Base-by-base conservation (phyloP, 2,113 vertebrate species). In the Cephalopterus ornatus region DNA sequence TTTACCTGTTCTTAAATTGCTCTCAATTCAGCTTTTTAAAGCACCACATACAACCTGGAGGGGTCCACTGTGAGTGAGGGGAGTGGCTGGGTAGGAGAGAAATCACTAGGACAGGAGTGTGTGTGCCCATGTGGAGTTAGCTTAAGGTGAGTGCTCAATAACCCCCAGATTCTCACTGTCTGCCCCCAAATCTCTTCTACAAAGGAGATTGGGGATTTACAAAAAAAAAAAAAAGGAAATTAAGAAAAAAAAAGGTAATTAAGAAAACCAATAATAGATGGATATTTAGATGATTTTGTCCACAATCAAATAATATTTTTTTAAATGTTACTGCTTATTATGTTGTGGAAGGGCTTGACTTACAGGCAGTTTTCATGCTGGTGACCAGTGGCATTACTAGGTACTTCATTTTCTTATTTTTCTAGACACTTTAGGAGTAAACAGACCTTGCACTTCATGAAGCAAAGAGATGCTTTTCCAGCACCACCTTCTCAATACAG, bases 1-100 rank as follows among this genome's bases (percentile, higher is more conserved):
- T 88, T 85, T 93, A 92, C 79, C 92, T 96, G 92, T 65, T 84
- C 23, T 74, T 44, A 32, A 86, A 61, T n/a, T 55, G 77, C 12
- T 93, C 66, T 86, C 33, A 35, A 5, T 71, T 72, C 62, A 82
- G 22, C 30, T 56, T 72, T 81, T 86, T 80, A 5, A 84, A 87
- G 35, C 56, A 67, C 33, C 50, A 1, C 18, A 13, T 52, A 32
- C 74, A 92, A 67, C 42, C 33, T 76, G 41, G 85, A 68, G 83
- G 68, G 79, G 88, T 32, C 11, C 82, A 88, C 78, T 92, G 78
- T 85, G 74, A 32, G 23, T 53, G 28, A 27, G 27, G 10, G 35
- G 55, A n/a, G 24, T 44, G 62, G 16, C 30, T 73, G 77, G 17
- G 28, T 24, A 55, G 56, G 56, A 63, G 68, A 67, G 83, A 47